phyloP scores from a whole-genome alignment of 2,797 vertebrate species.

The Acipenser oxyrinchus region DNA sequence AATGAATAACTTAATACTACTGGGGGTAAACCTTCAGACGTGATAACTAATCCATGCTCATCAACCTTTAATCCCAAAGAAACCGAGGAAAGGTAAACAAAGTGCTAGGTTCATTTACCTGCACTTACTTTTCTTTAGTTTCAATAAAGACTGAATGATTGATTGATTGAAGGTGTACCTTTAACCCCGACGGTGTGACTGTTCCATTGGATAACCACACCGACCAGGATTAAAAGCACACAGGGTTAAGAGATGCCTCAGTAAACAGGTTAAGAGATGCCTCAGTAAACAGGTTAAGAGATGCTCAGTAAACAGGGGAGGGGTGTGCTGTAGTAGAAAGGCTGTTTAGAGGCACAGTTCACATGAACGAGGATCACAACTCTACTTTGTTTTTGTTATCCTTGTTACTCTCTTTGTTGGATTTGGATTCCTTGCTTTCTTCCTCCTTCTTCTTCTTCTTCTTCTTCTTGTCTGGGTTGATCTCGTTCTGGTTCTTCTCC shows the following conservation, averaged over 20 bases:
- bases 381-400: slow-evolving; percentile 55
- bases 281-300: slow-evolving; percentile 10
- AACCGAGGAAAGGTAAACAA: no score
- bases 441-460: slow-evolving; percentile 67
- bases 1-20: no score
- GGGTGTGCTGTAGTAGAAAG: no score
- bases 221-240: slow-evolving; percentile 7
- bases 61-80: neutral
- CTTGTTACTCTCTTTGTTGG: slow-evolving; percentile 35
- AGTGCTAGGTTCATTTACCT: no score
- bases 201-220: no score
- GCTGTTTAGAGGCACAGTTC: no score
- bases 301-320: neutral
- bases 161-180: no score
- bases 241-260: slow-evolving; percentile 9
- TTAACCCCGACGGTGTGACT: no score
- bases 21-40: neutral
- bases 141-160: no score
- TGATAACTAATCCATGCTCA: neutral
- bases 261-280: slow-evolving; percentile 8
- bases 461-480: slow-evolving; percentile 56
- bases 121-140: no score
- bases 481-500: slow-evolving; percentile 53
- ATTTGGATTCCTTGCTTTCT: slow-evolving; percentile 16
- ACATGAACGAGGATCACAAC: slow-evolving; percentile 51